Evolutionary conservation across 2,113 vertebrate species (phyloP).

Genomic region (Odontesthes bonariensis): DNA sequence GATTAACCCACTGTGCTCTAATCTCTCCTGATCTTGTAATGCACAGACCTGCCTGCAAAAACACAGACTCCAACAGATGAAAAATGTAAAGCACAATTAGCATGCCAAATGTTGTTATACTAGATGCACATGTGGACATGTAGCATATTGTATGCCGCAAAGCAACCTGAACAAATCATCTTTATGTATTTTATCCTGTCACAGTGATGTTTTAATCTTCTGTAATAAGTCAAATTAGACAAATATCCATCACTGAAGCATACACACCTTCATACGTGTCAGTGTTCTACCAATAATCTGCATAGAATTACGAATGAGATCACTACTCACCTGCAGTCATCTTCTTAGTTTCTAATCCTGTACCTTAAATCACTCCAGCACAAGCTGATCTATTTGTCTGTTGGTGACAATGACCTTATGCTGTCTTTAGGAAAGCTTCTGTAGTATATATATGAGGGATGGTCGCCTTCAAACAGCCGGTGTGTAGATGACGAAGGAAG

Average conservation of each 20-base stretch:
- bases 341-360: slow-evolving; percentile 67
- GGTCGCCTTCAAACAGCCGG: no score
- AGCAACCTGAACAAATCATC: background rate
- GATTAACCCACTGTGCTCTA: slow-evolving; percentile 82
- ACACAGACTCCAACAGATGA: slow-evolving; percentile 49
- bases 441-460: no score
- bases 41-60: slow-evolving; percentile 70
- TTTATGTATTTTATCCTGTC: background rate
- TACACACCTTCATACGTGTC: background rate
- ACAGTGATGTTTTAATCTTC: background rate
- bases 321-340: slow-evolving; percentile 61
- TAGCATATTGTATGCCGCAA: background rate
- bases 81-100: slow-evolving; percentile 55
- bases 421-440: slow-evolving; percentile 22
- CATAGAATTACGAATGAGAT: slow-evolving; percentile 42
- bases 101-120: slow-evolving; percentile 1
- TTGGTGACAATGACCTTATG: slow-evolving; percentile 28
- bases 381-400: slow-evolving; percentile 60
- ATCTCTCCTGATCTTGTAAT: slow-evolving; percentile 83
- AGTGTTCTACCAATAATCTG: slow-evolving; percentile 21
- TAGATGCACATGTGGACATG: background rate
- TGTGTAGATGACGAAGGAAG: no score
- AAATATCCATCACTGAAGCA: slow-evolving; percentile 11
- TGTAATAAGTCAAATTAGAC: background rate
- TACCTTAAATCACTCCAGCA: slow-evolving; percentile 55